These are phyloP conservation scores for Baryphthengus martii DNA, from an alignment of 2,113 vertebrate species.

Conservation along the genomic window DNA sequence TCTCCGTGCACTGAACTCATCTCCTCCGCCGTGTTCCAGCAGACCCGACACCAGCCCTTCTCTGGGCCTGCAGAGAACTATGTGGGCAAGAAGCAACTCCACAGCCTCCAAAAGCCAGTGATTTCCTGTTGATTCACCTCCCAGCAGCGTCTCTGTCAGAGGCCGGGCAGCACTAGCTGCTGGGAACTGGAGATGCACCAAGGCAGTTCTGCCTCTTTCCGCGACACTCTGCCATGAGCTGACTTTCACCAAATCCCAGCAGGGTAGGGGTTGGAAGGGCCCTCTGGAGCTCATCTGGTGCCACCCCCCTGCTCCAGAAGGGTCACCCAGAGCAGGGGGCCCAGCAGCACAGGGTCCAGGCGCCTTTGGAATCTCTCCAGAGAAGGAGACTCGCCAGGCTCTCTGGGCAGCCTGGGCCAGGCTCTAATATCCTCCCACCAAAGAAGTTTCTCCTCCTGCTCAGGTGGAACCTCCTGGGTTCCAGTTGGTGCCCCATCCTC, in stretches of 20 bases:
- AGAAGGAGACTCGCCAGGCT: too few species aligned
- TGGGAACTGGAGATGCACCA: neutral
- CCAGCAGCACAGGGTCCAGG: too few species aligned
- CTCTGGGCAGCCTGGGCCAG: too few species aligned
- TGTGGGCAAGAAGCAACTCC: neutral
- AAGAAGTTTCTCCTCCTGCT: too few species aligned
- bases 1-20: rapidly evolving
- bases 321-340: too few species aligned
- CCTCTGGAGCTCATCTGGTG: too few species aligned
- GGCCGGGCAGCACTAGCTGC: neutral
- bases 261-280: too few species aligned
- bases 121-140: neutral
- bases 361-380: too few species aligned
- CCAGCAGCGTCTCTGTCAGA: neutral
- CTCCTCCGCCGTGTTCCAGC: neutral
- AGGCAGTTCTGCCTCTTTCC: neutral
- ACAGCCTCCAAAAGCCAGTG: neutral
- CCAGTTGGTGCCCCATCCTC: too few species aligned
- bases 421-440: too few species aligned
- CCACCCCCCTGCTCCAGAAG: too few species aligned
- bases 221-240: neutral
- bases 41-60: neutral
- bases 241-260: neutral
- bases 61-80: neutral
- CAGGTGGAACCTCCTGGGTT: too few species aligned